Evolutionary conservation across 92 coral and sea anemone species (phyloP).

Genomic region (Epizoanthus ramosus): DNA sequence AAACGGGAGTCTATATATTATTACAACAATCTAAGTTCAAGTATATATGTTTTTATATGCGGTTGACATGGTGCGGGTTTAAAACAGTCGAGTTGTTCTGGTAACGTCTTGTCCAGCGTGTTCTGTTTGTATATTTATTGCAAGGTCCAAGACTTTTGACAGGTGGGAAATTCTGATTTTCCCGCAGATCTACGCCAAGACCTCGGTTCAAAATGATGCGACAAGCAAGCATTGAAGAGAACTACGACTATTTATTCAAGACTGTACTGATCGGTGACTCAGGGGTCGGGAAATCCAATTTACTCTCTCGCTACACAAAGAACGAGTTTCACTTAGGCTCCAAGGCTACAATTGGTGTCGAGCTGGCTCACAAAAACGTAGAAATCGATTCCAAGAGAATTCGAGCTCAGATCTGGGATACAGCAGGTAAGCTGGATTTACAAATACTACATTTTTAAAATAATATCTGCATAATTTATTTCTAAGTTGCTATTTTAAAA

Average conservation of each 20-base stretch:
- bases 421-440: conserved; percentile 75
- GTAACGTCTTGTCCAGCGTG: background rate
- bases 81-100: background rate
- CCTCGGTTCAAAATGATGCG: conserved; percentile 50
- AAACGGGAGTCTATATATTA: background rate
- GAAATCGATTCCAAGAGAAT: conserved; percentile 82
- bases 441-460: background rate
- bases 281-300: conserved; percentile 95
- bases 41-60: background rate
- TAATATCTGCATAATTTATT: background rate
- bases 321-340: conserved; percentile 97
- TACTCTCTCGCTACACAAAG: conserved; percentile 95
- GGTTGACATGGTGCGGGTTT: background rate
- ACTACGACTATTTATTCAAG: conserved; percentile 83
- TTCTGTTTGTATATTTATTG: background rate
- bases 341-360: conserved; percentile 98
- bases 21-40: background rate
- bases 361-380: conserved; percentile 92
- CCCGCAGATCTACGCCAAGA: conserved; percentile 18
- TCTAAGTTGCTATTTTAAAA: background rate
- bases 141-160: conserved; percentile 4
- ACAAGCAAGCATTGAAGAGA: conserved; percentile 72
- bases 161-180: conserved; percentile 20
- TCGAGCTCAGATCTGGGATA: conserved; percentile 99
- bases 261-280: conserved; percentile 87